These are phyloP conservation scores for Himalopsyche anomala DNA, from an alignment of 2,888 invertebrate species.

Conservation along the genomic window DNA sequence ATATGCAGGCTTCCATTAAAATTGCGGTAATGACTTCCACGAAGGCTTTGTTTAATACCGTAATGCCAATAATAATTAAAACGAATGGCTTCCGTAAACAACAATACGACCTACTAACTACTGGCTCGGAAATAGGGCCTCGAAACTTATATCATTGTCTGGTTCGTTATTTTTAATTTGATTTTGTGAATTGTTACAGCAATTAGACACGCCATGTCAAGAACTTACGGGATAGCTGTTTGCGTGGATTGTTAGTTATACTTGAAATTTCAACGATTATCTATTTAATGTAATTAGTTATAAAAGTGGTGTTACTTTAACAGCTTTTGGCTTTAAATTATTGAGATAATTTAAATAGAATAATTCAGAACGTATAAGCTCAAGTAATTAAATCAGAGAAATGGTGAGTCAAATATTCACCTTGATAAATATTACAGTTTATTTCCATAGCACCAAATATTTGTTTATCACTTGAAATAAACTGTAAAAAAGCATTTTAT, in stretches of 20 bases:
- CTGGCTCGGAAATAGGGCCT: slow-evolving; percentile 22
- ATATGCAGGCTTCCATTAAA: slow-evolving; percentile 51
- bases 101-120: slow-evolving; percentile 16
- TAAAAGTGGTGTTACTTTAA: neutral
- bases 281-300: neutral
- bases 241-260: neutral
- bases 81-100: slow-evolving; percentile 47
- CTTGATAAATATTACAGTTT: too few species aligned
- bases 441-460: too few species aligned
- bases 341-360: too few species aligned
- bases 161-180: slow-evolving; percentile 36
- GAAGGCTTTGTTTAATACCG: slow-evolving; percentile 52
- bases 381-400: too few species aligned
- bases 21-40: slow-evolving; percentile 58
- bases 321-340: too few species aligned
- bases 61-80: slow-evolving; percentile 61
- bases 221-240: neutral
- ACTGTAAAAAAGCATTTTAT: too few species aligned
- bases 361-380: too few species aligned
- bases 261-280: neutral
- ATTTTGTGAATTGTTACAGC: slow-evolving; percentile 15
- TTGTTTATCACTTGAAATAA: too few species aligned
- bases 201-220: neutral
- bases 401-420: too few species aligned
- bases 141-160: slow-evolving; percentile 13